phyloP scores from a whole-genome alignment of 2,113 vertebrate genomes.

The Corythornis madagascariensis region DNA sequence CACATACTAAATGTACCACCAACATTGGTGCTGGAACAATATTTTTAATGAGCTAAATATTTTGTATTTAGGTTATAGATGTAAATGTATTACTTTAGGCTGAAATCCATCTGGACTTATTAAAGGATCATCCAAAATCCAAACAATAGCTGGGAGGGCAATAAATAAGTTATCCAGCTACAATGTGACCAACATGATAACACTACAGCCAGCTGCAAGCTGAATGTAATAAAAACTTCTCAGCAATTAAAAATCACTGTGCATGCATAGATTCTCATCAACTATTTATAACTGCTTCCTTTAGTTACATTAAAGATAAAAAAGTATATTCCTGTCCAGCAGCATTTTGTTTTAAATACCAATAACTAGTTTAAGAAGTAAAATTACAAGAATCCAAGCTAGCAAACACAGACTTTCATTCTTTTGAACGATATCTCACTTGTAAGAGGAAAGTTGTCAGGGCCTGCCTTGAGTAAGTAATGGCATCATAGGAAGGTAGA shows the following conservation, averaged over 20 bases:
- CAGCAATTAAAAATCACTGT: constrained; percentile 52
- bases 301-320: constrained; percentile 53
- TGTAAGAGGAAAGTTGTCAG: neutral
- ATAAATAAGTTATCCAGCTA: constrained; percentile 52
- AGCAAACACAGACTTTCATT: neutral
- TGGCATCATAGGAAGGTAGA: neutral
- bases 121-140: constrained; percentile 1
- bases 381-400: neutral
- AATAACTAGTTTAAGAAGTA: neutral
- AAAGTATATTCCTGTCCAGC: neutral
- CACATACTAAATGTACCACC: neutral
- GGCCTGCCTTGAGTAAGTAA: neutral
- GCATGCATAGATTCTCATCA: constrained; percentile 27
- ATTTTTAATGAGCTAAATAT: neutral
- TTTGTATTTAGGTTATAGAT: neutral
- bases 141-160: constrained; percentile 48
- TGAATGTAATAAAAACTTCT: constrained; percentile 50
- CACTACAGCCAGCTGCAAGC: constrained; percentile 59
- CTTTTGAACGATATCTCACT: neutral
- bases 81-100: neutral
- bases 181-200: constrained; percentile 37
- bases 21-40: neutral
- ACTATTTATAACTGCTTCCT: constrained; percentile 51
- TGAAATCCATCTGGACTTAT: constrained; percentile 42
- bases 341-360: neutral